Conservation (phyloP, 2,113 vertebrate genomes). For the Callipepla squamata region DNA sequence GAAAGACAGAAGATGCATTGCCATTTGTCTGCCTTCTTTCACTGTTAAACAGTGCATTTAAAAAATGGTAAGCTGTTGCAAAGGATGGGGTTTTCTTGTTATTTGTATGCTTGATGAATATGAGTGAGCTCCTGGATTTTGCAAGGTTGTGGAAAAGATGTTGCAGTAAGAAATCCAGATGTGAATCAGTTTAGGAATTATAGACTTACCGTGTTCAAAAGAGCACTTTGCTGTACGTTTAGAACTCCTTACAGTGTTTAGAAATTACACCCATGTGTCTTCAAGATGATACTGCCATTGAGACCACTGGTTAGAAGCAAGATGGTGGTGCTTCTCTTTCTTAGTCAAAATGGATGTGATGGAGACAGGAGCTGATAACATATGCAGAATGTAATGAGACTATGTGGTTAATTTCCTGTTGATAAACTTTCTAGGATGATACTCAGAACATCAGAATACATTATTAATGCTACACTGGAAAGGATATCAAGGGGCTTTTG, state of each 20-base stretch:
- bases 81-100: background rate
- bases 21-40: background rate
- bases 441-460: conserved; percentile 29
- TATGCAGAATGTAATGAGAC: background rate
- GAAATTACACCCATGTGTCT: background rate
- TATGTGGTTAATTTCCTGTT: conserved; percentile 46
- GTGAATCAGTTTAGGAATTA: background rate
- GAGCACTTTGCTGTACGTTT: background rate
- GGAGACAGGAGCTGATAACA: background rate
- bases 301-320: background rate
- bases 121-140: background rate
- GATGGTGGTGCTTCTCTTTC: background rate
- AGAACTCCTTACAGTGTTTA: background rate
- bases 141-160: background rate
- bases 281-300: background rate
- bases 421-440: conserved; percentile 49
- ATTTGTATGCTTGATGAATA: background rate
- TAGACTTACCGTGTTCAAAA: background rate
- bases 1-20: background rate
- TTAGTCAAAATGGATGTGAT: background rate
- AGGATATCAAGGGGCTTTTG: conserved; percentile 57
- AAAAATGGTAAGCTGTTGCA: background rate
- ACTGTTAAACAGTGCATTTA: background rate
- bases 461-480: conserved; percentile 63
- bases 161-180: background rate